Conservation (phyloP, 2,888 invertebrate genomes). For the Heliconius ismenius region DNA sequence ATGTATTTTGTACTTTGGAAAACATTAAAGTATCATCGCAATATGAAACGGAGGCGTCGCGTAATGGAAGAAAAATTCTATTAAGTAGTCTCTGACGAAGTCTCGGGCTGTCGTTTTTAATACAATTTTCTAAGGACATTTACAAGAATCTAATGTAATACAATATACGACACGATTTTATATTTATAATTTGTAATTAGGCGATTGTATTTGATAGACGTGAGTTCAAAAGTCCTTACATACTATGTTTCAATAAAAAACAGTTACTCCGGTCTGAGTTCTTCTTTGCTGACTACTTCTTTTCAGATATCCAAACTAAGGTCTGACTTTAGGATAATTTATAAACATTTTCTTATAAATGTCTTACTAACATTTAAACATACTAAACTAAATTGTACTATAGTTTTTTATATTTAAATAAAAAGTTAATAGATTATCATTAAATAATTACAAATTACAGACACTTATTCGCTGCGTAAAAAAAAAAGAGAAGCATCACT, state of each 20-base stretch:
- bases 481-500: not conserved
- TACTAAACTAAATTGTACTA: no score
- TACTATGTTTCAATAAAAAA: not conserved
- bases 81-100: slow-evolving; percentile 27
- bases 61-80: slow-evolving; percentile 32
- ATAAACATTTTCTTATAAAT: no score
- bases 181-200: not conserved
- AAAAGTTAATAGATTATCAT: no score
- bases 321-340: no score
- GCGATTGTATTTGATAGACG: not conserved
- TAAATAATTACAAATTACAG: no score
- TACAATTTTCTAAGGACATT: slow-evolving; percentile 26
- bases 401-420: no score
- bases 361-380: no score
- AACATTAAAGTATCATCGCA: slow-evolving; percentile 25
- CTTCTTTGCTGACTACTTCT: no score
- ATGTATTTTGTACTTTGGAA: slow-evolving; percentile 2
- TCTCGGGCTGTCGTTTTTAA: slow-evolving; percentile 24
- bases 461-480: no score
- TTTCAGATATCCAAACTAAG: no score
- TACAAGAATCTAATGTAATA: not conserved
- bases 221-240: not conserved
- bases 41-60: slow-evolving; percentile 24
- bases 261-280: no score
- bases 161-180: slow-evolving; percentile 13